Evolutionary conservation across 2,888 invertebrate genomes (phyloP).

Genomic region (Thera obeliscata): DNA sequence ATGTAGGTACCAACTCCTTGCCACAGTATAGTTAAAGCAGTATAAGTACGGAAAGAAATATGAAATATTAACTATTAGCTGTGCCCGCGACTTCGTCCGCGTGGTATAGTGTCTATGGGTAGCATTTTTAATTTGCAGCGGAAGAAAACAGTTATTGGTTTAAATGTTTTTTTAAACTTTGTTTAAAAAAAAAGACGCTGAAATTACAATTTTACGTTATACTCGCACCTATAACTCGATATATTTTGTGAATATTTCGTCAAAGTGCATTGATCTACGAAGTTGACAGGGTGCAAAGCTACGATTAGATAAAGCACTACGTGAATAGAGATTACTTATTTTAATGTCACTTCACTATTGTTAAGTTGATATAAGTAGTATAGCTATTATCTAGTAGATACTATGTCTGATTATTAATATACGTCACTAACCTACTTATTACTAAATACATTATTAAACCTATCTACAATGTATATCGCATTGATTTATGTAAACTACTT

Average conservation of each 20-base stretch:
- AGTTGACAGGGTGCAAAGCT: constrained; percentile 61
- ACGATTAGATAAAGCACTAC: constrained; percentile 65
- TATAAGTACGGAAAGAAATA: too few relatives aligned
- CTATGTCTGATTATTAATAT: constrained; percentile 11
- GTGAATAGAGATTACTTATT: constrained; percentile 52
- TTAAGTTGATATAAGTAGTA: constrained; percentile 39
- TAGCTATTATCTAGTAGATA: constrained; percentile 9
- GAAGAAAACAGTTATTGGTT: too few relatives aligned
- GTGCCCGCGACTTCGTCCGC: too few relatives aligned
- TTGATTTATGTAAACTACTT: background rate
- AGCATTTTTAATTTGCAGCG: too few relatives aligned
- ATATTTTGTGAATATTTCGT: constrained; percentile 7
- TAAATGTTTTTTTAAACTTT: background rate
- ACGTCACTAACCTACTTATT: constrained; percentile 5
- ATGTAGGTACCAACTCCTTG: too few relatives aligned
- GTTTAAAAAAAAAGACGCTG: background rate
- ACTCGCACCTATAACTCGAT: background rate
- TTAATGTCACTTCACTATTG: constrained; percentile 38
- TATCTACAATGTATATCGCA: constrained; percentile 10
- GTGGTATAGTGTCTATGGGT: too few relatives aligned
- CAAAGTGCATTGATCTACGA: constrained; percentile 47
- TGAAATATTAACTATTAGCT: too few relatives aligned
- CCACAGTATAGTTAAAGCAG: too few relatives aligned
- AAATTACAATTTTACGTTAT: background rate
- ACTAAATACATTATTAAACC: constrained; percentile 15